A percentile compares a stretch with the other conserved stretches of the same genome.
Conservation (phyloP, 1,140 invertebrate species). For the Nilaparvata lugens region DNA sequence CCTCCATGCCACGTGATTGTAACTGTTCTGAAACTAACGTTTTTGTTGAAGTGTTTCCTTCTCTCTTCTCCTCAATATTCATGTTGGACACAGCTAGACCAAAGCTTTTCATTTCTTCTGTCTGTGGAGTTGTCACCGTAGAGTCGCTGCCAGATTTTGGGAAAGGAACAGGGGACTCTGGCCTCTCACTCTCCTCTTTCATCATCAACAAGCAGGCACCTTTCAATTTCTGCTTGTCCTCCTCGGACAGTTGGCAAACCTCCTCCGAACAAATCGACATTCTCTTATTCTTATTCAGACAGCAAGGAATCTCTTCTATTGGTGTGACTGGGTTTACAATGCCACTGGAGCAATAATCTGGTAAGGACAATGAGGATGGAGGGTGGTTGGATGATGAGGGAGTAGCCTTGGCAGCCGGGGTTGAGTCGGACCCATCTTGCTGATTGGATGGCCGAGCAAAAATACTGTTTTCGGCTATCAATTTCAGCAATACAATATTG, state of each 20-base stretch:
- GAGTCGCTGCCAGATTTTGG: neutral
- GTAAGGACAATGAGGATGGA: too few species aligned
- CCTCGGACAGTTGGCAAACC: slow-evolving; percentile 18
- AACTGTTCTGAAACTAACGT: neutral
- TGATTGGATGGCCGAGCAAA: slow-evolving; percentile 1
- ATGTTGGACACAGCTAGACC: neutral
- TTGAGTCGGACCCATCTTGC: neutral
- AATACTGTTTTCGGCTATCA: too few species aligned
- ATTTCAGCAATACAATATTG: too few species aligned
- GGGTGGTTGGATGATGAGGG: slow-evolving; percentile 7
- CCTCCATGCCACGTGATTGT: neutral
- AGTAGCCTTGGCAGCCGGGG: neutral
- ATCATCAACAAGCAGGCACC: neutral
- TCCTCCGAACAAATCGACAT: slow-evolving; percentile 25
- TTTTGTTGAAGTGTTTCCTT: neutral
- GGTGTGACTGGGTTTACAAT: too few species aligned
- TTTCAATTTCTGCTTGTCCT: neutral
- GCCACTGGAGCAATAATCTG: too few species aligned
- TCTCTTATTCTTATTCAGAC: slow-evolving; percentile 15
- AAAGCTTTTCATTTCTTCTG: neutral
- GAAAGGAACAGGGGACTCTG: slow-evolving; percentile 17
- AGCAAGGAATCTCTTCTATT: neutral
- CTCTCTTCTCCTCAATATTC: neutral
- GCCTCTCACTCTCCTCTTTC: neutral
- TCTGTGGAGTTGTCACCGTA: neutral